Evolutionary conservation across 1,140 invertebrate species (phyloP).

Genomic region (Zaprionus kolodkinae): DNA sequence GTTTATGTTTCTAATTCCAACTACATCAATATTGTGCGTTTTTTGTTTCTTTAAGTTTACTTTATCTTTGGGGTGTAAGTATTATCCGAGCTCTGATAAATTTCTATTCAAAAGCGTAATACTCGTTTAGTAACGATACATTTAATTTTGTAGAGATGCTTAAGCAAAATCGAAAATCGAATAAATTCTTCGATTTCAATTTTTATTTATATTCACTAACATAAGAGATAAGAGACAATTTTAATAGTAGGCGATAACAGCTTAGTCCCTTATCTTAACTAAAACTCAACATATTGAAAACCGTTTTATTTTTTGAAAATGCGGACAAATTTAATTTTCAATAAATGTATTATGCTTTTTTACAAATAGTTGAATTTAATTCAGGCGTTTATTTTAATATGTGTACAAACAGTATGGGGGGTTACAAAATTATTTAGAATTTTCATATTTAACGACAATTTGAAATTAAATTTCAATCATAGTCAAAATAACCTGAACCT

Average conservation of each 20-base stretch:
- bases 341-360: too few relatives aligned
- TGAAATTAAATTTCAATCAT: background rate
- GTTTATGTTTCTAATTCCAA: background rate
- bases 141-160: background rate
- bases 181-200: background rate
- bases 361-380: too few relatives aligned
- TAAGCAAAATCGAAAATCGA: background rate
- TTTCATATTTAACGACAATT: too few relatives aligned
- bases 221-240: background rate
- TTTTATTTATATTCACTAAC: background rate
- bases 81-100: background rate
- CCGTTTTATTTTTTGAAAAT: too few relatives aligned
- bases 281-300: background rate
- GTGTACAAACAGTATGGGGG: too few relatives aligned
- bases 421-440: too few relatives aligned
- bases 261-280: background rate
- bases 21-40: background rate
- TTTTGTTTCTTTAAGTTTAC: background rate
- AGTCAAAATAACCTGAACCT: background rate
- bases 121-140: slow-evolving; percentile 1
- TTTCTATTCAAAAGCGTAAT: background rate
- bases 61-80: background rate
- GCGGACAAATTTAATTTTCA: too few relatives aligned
- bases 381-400: too few relatives aligned
- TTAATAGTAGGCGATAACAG: background rate